These are phyloP conservation scores for Porphyrio hochstetteri DNA, from an alignment of 2,113 vertebrate genomes.

Conservation along the genomic window DNA sequence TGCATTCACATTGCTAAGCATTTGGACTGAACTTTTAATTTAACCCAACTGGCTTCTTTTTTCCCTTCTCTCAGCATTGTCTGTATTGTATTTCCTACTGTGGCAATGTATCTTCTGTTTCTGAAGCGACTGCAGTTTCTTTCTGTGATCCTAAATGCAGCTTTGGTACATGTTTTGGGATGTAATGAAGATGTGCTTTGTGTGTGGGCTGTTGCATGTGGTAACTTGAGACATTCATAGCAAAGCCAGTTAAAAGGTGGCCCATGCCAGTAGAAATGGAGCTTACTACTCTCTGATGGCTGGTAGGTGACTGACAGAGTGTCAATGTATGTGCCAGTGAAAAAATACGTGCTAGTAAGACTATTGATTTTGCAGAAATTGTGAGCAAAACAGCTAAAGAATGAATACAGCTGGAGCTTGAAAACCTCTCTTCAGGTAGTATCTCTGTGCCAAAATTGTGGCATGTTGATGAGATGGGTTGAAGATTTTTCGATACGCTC, in stretches of 20 bases:
- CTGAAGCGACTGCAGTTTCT: not conserved
- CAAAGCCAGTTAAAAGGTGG: not conserved
- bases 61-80: not conserved
- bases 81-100: not conserved
- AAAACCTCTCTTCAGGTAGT: not conserved
- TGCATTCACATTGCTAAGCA: constrained; percentile 8
- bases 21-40: constrained; percentile 27
- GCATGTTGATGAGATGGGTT: not conserved
- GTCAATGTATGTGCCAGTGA: not conserved
- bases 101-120: not conserved
- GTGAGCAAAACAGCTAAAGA: not conserved
- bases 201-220: not conserved
- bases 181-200: not conserved
- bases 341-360: not conserved
- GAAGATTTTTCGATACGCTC: not conserved
- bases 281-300: not conserved
- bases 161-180: not conserved
- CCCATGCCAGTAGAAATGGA: not conserved
- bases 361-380: not conserved
- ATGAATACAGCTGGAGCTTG: not conserved
- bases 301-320: not conserved
- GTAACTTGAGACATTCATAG: not conserved
- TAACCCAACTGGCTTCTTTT: not conserved
- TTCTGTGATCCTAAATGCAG: not conserved
- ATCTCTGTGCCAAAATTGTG: not conserved